Percentiles rank a stretch among this genome's conserved stretches.
Conservation (phyloP, 92 coral and sea anemone species). For the Epizoanthus fatuus region DNA sequence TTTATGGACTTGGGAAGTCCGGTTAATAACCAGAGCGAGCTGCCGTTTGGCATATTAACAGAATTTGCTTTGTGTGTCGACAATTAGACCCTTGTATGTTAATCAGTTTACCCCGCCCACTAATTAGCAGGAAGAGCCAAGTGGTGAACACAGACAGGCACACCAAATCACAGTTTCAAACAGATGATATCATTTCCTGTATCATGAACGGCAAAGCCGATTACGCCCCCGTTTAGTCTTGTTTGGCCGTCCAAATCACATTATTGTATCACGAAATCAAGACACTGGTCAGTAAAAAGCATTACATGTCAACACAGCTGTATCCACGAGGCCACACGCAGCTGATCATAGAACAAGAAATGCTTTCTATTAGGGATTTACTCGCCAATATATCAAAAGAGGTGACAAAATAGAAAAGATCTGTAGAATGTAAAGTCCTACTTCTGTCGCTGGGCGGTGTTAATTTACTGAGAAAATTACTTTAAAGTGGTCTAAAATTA, state of each 20-base stretch:
- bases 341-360: background rate
- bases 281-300: background rate
- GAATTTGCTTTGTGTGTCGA: conserved; percentile 4
- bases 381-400: background rate
- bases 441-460: no score
- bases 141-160: conserved; percentile 9
- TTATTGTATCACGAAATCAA: conserved; percentile 31
- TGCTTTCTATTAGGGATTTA: background rate
- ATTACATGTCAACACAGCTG: background rate
- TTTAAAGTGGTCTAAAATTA: background rate
- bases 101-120: conserved; percentile 33
- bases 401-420: conserved; percentile 1
- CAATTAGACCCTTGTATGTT: conserved; percentile 3
- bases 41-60: background rate
- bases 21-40: background rate
- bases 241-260: conserved; percentile 25
- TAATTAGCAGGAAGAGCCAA: conserved; percentile 9
- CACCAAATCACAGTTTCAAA: conserved; percentile 4
- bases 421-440: background rate
- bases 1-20: background rate
- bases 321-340: conserved; percentile 20
- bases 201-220: background rate
- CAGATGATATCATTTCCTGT: conserved; percentile 9
- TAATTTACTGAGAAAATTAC: background rate
- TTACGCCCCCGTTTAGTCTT: background rate